phyloP scores from a whole-genome alignment of 2,797 vertebrate genomes.

The Anguilla anguilla region DNA sequence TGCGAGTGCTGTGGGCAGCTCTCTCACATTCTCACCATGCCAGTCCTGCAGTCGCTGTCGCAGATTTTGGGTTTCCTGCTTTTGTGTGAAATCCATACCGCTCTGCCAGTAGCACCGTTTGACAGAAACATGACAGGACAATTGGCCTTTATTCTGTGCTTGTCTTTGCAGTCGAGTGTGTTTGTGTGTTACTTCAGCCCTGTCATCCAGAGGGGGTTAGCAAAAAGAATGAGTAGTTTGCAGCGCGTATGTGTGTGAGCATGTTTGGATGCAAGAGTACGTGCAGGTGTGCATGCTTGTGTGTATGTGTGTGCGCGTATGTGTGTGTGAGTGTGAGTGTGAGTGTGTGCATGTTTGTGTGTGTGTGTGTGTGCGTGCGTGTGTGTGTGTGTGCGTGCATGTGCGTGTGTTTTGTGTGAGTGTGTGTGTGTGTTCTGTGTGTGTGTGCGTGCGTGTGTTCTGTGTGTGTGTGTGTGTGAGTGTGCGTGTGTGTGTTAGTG shows the following conservation, averaged over 20 bases:
- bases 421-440: neutral
- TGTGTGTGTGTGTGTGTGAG: neutral
- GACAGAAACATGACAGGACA: conserved; percentile 33
- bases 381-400: no score
- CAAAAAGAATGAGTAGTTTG: neutral
- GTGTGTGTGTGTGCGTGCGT: neutral
- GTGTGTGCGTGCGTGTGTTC: neutral
- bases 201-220: neutral
- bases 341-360: neutral
- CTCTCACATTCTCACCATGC: conserved; percentile 65
- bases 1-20: conserved; percentile 53
- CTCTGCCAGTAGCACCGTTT: conserved; percentile 44
- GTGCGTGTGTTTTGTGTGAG: no score
- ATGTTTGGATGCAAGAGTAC: conserved; percentile 57
- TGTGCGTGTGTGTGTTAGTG: neutral
- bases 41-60: conserved; percentile 39
- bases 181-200: neutral
- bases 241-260: conserved; percentile 28
- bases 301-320: conserved; percentile 51
- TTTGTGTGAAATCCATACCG: conserved; percentile 50
- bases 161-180: neutral
- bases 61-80: conserved; percentile 35
- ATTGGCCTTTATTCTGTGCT: conserved; percentile 10
- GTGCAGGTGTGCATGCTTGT: conserved; percentile 37
- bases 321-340: no score